phyloP scores from a whole-genome alignment of 2,797 vertebrate genomes.

The Centropyge bicolor region DNA sequence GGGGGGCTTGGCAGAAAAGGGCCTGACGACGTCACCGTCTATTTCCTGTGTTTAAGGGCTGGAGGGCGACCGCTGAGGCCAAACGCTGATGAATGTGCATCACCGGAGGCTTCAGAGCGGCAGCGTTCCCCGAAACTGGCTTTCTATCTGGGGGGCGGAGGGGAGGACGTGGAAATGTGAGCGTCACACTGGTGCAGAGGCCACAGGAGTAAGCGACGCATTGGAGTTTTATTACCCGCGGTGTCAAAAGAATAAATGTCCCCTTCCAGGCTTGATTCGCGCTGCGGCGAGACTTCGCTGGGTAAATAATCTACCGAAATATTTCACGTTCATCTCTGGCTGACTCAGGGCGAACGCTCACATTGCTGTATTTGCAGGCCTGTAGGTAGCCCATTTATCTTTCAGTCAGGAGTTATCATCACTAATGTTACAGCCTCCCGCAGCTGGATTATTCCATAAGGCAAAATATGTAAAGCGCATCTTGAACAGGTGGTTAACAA shows the following conservation, averaged over 20 bases:
- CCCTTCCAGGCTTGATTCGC: slow-evolving; percentile 20
- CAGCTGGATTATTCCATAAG: slow-evolving; percentile 19
- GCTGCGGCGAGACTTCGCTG: slow-evolving; percentile 27
- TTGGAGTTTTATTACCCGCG: slow-evolving; percentile 37
- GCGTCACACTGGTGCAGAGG: slow-evolving; percentile 16
- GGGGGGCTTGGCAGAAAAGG: slow-evolving; percentile 1
- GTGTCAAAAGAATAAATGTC: slow-evolving; percentile 54
- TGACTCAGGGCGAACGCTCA: slow-evolving; percentile 35
- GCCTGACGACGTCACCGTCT: slow-evolving; percentile 19
- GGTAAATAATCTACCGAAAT: slow-evolving; percentile 56
- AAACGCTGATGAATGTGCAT: slow-evolving; percentile 50
- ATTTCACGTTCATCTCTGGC: slow-evolving; percentile 46
- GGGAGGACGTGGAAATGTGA: slow-evolving; percentile 26
- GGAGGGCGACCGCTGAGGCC: slow-evolving; percentile 38
- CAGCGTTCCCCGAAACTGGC: neutral
- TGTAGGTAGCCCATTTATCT: slow-evolving; percentile 45
- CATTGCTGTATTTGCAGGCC: slow-evolving; percentile 18
- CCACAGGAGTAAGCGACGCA: slow-evolving; percentile 29
- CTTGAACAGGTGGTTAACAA: slow-evolving; percentile 41
- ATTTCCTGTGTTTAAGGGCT: slow-evolving; percentile 43
- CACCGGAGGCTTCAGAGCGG: slow-evolving; percentile 17
- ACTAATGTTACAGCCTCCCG: slow-evolving; percentile 31
- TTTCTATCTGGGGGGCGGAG: neutral
- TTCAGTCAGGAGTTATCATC: slow-evolving; percentile 22
- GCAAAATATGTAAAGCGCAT: neutral